Conservation (phyloP, 1,140 invertebrate species). For the Tetraneura akinire region DNA sequence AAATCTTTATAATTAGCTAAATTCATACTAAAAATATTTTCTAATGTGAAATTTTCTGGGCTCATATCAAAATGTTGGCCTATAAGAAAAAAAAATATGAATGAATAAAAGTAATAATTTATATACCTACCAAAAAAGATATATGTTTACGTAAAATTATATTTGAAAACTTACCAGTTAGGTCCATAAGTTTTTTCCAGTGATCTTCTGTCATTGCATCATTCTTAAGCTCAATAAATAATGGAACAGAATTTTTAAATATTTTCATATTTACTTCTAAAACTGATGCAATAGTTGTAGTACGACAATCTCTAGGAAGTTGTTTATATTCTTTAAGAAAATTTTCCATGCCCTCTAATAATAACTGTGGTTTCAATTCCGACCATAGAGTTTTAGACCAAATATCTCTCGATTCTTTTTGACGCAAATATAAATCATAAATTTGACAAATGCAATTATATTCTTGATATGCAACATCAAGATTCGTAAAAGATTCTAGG, state of each 20-base stretch:
- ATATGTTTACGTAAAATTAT: too few species aligned
- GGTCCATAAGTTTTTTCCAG: constrained; percentile 84
- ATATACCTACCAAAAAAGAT: too few species aligned
- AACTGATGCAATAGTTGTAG: constrained; percentile 65
- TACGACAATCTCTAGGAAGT: constrained; percentile 64
- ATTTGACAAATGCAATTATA: constrained; percentile 73
- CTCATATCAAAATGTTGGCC: constrained; percentile 82
- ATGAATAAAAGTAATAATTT: neutral
- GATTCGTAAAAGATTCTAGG: neutral
- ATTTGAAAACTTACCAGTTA: constrained; percentile 66
- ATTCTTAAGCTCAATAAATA: constrained; percentile 88
- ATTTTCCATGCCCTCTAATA: constrained; percentile 83
- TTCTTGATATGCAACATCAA: constrained; percentile 67
- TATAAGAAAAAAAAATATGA: too few species aligned
- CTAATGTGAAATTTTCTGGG: constrained; percentile 80
- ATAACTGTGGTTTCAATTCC: constrained; percentile 77
- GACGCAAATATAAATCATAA: constrained; percentile 77
- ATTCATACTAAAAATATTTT: constrained; percentile 90
- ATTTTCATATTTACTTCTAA: constrained; percentile 83
- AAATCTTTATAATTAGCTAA: constrained; percentile 81
- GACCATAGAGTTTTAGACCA: constrained; percentile 88
- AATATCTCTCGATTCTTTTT: constrained; percentile 71
- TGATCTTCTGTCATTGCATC: constrained; percentile 85
- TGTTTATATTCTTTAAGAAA: constrained; percentile 78
- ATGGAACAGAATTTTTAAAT: constrained; percentile 81